These are phyloP conservation scores for Nudaria mundana DNA, from an alignment of 2,888 invertebrate genomes.

Conservation along the genomic window DNA sequence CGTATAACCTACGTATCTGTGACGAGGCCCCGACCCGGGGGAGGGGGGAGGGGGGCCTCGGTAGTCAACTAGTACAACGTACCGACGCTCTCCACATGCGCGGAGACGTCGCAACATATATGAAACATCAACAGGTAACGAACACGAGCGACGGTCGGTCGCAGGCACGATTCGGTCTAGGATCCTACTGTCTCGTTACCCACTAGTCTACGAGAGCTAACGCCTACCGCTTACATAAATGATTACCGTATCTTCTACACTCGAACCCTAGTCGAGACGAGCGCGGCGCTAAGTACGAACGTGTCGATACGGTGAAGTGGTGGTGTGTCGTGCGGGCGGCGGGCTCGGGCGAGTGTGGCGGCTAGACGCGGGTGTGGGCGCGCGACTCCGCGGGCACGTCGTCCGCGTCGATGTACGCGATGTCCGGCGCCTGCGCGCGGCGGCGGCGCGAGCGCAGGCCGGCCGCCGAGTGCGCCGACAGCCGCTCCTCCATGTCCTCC, in stretches of 20 bases:
- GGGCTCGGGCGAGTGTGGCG: slow-evolving; percentile 25
- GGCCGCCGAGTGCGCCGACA: slow-evolving; percentile 98
- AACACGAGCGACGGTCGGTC: slow-evolving; percentile 37
- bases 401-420: slow-evolving; percentile 91
- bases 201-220: slow-evolving; percentile 39
- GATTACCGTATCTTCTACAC: slow-evolving; percentile 33
- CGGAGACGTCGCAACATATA: background rate
- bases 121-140: slow-evolving; percentile 44
- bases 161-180: slow-evolving; percentile 59
- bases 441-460: slow-evolving; percentile 92
- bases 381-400: slow-evolving; percentile 62
- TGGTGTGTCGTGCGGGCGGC: slow-evolving; percentile 23
- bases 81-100: slow-evolving; percentile 28
- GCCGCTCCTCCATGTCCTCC: slow-evolving; percentile 99
- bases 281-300: slow-evolving; percentile 57
- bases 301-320: slow-evolving; percentile 19
- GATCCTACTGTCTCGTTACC: slow-evolving; percentile 47
- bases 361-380: slow-evolving; percentile 70
- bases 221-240: slow-evolving; percentile 44
- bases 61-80: slow-evolving; percentile 41
- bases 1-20: slow-evolving; percentile 38
- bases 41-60: too few species aligned
- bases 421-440: slow-evolving; percentile 87
- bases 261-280: slow-evolving; percentile 32
- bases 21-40: slow-evolving; percentile 46